phyloP scores from a whole-genome alignment of 1,140 invertebrate genomes.

The Steinernema feltiae region DNA sequence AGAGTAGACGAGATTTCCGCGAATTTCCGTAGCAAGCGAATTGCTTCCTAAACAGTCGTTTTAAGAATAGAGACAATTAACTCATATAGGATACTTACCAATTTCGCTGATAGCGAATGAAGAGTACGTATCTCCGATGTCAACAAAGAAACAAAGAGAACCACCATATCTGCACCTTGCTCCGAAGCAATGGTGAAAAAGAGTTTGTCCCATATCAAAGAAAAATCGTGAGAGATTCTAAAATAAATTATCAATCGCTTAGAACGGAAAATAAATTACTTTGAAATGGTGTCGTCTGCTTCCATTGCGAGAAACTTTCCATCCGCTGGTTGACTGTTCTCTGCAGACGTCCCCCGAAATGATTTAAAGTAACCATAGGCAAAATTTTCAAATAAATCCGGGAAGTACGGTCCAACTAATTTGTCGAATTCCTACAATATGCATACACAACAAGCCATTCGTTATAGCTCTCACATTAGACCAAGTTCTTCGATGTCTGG shows the following conservation, averaged over 20 bases:
- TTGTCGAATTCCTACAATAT: constrained; percentile 12
- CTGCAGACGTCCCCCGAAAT: constrained; percentile 26
- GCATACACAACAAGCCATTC: too few species aligned
- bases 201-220: constrained; percentile 46
- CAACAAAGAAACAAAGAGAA: constrained; percentile 50
- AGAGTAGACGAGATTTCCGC: constrained; percentile 31
- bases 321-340: constrained; percentile 8
- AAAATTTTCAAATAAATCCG: constrained; percentile 46
- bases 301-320: constrained; percentile 21
- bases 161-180: constrained; percentile 32
- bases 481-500: too few species aligned
- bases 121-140: constrained; percentile 50
- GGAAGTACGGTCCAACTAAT: not conserved
- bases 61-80: constrained; percentile 16
- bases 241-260: not conserved
- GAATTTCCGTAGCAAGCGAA: constrained; percentile 44
- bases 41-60: constrained; percentile 44
- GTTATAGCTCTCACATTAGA: too few species aligned
- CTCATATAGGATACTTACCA: constrained; percentile 34
- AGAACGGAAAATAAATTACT: constrained; percentile 29
- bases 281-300: constrained; percentile 49
- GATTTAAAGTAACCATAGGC: constrained; percentile 49
- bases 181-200: constrained; percentile 25
- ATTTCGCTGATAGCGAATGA: constrained; percentile 45
- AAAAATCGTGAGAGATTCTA: constrained; percentile 23